Percentiles rank a stretch among this genome's conserved stretches.
These are phyloP conservation scores for Acleris cristana DNA, from an alignment of 2,888 invertebrate species.

Conservation along the genomic window DNA sequence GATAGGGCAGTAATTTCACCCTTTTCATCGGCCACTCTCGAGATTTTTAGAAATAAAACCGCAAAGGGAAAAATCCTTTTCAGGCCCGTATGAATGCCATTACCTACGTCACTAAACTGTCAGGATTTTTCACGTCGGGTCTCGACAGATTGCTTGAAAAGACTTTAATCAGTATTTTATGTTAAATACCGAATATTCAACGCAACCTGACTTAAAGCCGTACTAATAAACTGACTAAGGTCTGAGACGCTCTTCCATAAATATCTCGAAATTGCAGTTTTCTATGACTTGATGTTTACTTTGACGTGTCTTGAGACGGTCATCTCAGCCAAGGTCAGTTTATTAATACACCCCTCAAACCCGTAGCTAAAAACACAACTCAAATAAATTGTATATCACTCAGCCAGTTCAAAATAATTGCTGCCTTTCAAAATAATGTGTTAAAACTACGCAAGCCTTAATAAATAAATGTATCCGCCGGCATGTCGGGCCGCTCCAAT, in stretches of 20 bases:
- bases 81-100: conserved; percentile 15
- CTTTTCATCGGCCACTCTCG: conserved; percentile 6
- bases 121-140: conserved; percentile 5
- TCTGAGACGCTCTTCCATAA: no score
- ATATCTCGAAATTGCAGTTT: no score
- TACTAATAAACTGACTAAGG: no score
- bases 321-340: no score
- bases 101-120: conserved; percentile 23
- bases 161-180: conserved; percentile 1
- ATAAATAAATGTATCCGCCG: neutral
- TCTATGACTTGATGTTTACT: no score
- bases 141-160: conserved; percentile 16
- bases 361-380: no score
- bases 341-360: no score
- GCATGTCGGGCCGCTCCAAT: conserved; percentile 45
- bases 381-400: no score
- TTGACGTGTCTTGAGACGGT: no score
- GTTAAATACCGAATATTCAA: no score
- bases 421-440: neutral
- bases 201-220: no score
- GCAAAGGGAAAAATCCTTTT: conserved; percentile 15
- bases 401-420: no score
- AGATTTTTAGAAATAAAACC: conserved; percentile 19
- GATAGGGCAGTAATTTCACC: conserved; percentile 15
- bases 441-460: neutral